Conservation (phyloP, 1,140 invertebrate species). For the Pseudomyrmex dendroicus region DNA sequence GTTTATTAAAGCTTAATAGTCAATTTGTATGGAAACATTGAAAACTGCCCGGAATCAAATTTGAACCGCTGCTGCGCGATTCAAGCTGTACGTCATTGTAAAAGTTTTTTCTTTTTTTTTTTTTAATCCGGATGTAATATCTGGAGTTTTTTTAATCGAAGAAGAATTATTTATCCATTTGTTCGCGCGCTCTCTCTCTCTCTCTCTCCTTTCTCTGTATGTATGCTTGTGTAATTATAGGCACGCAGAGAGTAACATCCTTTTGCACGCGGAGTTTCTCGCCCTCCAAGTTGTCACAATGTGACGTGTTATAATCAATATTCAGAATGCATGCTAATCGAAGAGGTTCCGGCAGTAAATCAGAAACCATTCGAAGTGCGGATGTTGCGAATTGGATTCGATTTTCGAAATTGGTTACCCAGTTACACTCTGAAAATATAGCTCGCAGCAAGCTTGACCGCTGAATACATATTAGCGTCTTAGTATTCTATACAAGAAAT, state of each 20-base stretch:
- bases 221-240: not conserved
- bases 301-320: slow-evolving; percentile 62
- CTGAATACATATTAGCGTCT: not conserved
- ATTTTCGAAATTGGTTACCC: slow-evolving; percentile 67
- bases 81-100: not conserved
- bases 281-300: slow-evolving; percentile 37
- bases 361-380: slow-evolving; percentile 55
- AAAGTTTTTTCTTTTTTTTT: slow-evolving; percentile 2
- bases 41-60: slow-evolving; percentile 60
- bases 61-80: slow-evolving; percentile 1
- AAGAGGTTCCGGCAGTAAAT: slow-evolving; percentile 63
- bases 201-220: no score
- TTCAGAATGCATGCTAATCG: slow-evolving; percentile 61
- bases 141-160: slow-evolving; percentile 11
- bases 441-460: slow-evolving; percentile 34
- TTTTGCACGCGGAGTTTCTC: slow-evolving; percentile 43
- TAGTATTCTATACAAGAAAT: slow-evolving; percentile 11
- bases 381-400: slow-evolving; percentile 57
- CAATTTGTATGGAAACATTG: slow-evolving; percentile 56
- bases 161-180: slow-evolving; percentile 13
- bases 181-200: no score
- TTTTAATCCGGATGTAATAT: not conserved
- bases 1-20: slow-evolving; percentile 59
- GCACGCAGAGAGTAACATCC: slow-evolving; percentile 28
- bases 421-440: slow-evolving; percentile 5